Evolutionary conservation across 1,140 invertebrate species (phyloP), one percentile per base, ranked within the genome.

Genomic region (Dolichoris vasculosae): DNA sequence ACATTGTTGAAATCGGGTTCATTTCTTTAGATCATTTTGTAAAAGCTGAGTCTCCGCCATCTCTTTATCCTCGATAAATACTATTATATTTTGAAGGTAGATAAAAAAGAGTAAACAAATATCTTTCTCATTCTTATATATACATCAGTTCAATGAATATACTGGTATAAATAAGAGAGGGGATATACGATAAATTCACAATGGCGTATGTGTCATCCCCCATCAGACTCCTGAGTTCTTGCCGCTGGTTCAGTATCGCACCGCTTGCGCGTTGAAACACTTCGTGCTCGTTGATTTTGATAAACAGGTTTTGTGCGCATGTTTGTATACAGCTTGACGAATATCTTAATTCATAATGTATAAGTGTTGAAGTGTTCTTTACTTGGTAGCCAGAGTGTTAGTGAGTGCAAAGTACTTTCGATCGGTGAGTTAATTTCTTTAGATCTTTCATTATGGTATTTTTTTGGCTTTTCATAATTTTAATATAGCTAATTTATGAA

Each of bases 231-330:
- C 11, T 38, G 4, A 59, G 63, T 69, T 80, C 80, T 67, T 82
- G 73, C 35, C 67, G 77, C 40, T 82, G 69, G 43, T 69, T 71
- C 87, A 88, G 87, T 88, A 76, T 83, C 86, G 86, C 81, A 71
- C 48, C 63, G 83, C 83, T 77, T 55, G 59, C 64, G 67, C 75
- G 85, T 64, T 78, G 35, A 67, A 59, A 81, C 84, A 51, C 77
- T 80, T 76, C 75, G 75, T 63, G 64, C 38, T 69, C 71, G 26
- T 35, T 26, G 75, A 40, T 38, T 32, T 23, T 63, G 69, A 51
- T n/a, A 7, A n/a, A 9, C 3, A 67, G 9, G n/a, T 67, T 67
- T 30, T 67, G 32, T 67, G 32, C 64, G 32, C n/a, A 35, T 67
- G 15, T 30, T 30, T 67, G n/a, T 35, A 67, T 67, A 67, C 64